A percentile compares a stretch with the other conserved stretches of the same genome.
Evolutionary conservation across 2,113 vertebrate genomes (phyloP).

Genomic region (Aldabrachelys gigantea): DNA sequence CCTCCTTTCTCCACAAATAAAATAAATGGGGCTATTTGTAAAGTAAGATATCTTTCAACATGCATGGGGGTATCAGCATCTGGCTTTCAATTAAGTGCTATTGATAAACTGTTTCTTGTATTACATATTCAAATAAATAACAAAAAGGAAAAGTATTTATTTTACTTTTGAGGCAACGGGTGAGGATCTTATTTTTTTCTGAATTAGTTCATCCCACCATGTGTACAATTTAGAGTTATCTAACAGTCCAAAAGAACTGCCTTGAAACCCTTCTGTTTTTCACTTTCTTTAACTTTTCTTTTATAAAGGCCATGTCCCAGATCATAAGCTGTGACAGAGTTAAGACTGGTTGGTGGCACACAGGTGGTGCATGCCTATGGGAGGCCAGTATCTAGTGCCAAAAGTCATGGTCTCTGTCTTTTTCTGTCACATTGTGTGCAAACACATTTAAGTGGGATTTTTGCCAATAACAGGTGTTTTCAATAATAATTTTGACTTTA

Average conservation of each 20-base stretch:
- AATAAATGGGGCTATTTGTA: not conserved
- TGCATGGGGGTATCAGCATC: not conserved
- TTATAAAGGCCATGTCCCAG: not conserved
- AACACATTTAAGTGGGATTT: not conserved
- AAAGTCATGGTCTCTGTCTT: not conserved
- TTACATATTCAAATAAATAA: not conserved
- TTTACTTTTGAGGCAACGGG: not conserved
- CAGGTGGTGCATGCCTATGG: not conserved
- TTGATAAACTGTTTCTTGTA: not conserved
- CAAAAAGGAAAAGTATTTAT: not conserved
- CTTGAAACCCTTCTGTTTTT: not conserved
- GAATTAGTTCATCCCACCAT: not conserved
- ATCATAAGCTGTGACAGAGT: not conserved
- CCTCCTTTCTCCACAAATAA: too few relatives aligned
- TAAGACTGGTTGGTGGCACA: not conserved
- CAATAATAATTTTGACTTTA: not conserved
- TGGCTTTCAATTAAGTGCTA: not conserved
- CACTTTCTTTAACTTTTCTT: not conserved
- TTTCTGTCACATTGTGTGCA: not conserved
- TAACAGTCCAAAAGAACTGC: not conserved
- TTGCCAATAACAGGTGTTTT: not conserved
- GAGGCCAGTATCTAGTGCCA: not conserved
- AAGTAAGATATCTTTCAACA: not conserved
- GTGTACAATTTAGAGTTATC: not conserved
- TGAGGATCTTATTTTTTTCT: not conserved